A percentile compares a stretch with the other conserved stretches of the same genome.
Conservation (phyloP, 2,888 invertebrate genomes). For the Lycocerus yunnanus region DNA sequence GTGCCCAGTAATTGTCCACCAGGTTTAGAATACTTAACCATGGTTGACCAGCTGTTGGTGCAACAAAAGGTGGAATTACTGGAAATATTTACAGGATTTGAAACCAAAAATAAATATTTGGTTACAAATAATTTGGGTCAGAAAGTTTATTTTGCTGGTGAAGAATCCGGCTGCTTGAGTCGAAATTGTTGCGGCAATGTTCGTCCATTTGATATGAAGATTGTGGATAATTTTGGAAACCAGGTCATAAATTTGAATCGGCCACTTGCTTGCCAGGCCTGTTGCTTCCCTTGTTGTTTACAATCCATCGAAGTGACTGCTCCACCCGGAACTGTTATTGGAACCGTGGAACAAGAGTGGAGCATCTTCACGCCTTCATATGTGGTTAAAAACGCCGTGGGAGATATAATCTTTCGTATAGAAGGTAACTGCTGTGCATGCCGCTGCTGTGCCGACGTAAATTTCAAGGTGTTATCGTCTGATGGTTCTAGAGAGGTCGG, state of each 20-base stretch:
- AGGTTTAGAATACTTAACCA: constrained; percentile 80
- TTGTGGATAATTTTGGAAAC: constrained; percentile 73
- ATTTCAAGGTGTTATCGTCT: constrained; percentile 74
- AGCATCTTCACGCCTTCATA: constrained; percentile 70
- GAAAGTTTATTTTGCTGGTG: constrained; percentile 74
- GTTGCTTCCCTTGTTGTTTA: constrained; percentile 80
- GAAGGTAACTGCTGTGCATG: constrained; percentile 82
- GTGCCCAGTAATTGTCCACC: constrained; percentile 69
- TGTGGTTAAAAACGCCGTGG: constrained; percentile 68
- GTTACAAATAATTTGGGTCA: constrained; percentile 73
- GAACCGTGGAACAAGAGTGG: constrained; percentile 71
- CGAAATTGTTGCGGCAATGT: constrained; percentile 76
- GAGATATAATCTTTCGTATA: constrained; percentile 74
- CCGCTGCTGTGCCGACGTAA: constrained; percentile 73
- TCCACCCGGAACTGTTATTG: constrained; percentile 68
- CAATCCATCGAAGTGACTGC: constrained; percentile 72
- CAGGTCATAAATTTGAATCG: constrained; percentile 81
- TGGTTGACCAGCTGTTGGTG: constrained; percentile 74
- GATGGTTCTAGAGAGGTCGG: constrained; percentile 74
- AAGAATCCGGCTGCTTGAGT: constrained; percentile 78
- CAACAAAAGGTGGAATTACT: constrained; percentile 70
- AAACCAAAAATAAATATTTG: constrained; percentile 82
- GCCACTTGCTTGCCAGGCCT: constrained; percentile 74
- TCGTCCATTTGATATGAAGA: constrained; percentile 80
- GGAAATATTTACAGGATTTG: constrained; percentile 74